phyloP scores from a whole-genome alignment of 2,797 vertebrate species.

The Acanthurus lineatus region DNA sequence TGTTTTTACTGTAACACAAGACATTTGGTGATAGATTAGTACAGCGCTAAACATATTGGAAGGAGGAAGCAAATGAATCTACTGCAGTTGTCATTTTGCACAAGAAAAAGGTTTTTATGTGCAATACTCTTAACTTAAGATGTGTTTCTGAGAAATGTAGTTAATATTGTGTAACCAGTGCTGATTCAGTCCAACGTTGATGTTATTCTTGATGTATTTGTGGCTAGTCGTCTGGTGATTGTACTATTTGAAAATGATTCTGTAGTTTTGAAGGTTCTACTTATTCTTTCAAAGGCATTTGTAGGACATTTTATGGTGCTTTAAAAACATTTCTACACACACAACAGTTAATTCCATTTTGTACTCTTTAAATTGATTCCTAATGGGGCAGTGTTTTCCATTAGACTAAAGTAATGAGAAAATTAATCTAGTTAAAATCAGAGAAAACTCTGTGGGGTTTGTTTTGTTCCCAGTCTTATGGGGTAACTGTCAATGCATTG shows the following conservation, averaged over 20 bases:
- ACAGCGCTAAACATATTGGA: not conserved
- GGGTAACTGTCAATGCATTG: not conserved
- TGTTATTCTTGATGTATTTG: slow-evolving; percentile 29
- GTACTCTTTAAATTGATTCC: not conserved
- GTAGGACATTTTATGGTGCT: slow-evolving; percentile 19
- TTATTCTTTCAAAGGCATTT: slow-evolving; percentile 34
- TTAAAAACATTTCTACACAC: not conserved
- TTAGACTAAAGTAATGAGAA: not conserved
- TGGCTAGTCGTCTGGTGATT: slow-evolving; percentile 8
- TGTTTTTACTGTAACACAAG: slow-evolving; percentile 28
- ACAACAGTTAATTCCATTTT: not conserved
- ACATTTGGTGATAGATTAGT: not conserved
- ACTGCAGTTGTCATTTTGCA: slow-evolving; percentile 54
- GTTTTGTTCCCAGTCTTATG: not conserved
- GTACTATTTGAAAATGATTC: slow-evolving; percentile 5
- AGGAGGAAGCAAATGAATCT: not conserved
- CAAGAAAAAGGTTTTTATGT: slow-evolving; percentile 48
- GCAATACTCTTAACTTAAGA: slow-evolving; percentile 29
- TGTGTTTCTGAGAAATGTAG: slow-evolving; percentile 58
- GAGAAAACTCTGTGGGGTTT: not conserved
- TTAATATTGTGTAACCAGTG: slow-evolving; percentile 29
- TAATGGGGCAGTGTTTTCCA: not conserved
- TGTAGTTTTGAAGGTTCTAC: slow-evolving; percentile 39
- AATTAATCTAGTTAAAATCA: not conserved
- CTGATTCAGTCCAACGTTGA: slow-evolving; percentile 23